Evolutionary conservation across 2,888 invertebrate species (phyloP).

Genomic region (Hemithea aestivaria): DNA sequence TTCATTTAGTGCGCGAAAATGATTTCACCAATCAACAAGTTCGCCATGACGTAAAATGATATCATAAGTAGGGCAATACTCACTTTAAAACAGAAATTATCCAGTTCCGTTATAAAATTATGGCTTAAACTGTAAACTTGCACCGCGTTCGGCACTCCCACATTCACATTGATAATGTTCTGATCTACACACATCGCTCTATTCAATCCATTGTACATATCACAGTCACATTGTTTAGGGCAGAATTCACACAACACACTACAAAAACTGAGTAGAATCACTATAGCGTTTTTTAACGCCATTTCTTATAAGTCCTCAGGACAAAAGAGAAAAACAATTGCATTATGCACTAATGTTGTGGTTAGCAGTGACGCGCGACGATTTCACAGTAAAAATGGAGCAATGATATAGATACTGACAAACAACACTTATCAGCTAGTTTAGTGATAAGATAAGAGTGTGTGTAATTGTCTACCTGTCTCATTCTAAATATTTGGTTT

Average conservation of each 20-base stretch:
- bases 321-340: slow-evolving; percentile 26
- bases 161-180: slow-evolving; percentile 77
- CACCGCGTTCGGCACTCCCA: slow-evolving; percentile 78
- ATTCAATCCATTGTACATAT: slow-evolving; percentile 66
- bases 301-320: slow-evolving; percentile 39
- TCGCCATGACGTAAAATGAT: not conserved
- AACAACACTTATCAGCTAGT: slow-evolving; percentile 48
- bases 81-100: slow-evolving; percentile 81
- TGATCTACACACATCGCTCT: slow-evolving; percentile 77
- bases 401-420: slow-evolving; percentile 54
- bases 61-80: slow-evolving; percentile 22
- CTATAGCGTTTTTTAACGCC: slow-evolving; percentile 40
- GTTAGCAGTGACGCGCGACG: slow-evolving; percentile 38
- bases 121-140: slow-evolving; percentile 81
- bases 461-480: slow-evolving; percentile 27
- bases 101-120: slow-evolving; percentile 81
- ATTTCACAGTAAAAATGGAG: slow-evolving; percentile 50
- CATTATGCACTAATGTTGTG: slow-evolving; percentile 45
- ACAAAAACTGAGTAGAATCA: slow-evolving; percentile 29
- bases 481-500: slow-evolving; percentile 6
- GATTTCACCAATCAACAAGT: too few species aligned
- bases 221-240: slow-evolving; percentile 78
- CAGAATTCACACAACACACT: slow-evolving; percentile 50
- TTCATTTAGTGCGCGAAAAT: too few species aligned
- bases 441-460: slow-evolving; percentile 52